These are phyloP conservation scores for Cheilosia scutellata DNA, from an alignment of 2,888 invertebrate genomes.

Conservation along the genomic window DNA sequence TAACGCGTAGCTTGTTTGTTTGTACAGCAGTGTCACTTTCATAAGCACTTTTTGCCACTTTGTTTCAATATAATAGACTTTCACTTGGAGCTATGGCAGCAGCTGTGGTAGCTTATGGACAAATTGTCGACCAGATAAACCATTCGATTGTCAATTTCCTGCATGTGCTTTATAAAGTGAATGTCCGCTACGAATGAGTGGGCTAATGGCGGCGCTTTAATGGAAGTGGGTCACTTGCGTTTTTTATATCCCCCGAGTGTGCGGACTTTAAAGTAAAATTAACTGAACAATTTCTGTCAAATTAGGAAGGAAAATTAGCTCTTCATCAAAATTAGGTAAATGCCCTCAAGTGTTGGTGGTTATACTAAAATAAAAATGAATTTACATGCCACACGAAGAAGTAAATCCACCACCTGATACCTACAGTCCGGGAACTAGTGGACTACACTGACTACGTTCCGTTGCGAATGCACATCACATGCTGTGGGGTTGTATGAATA, in stretches of 20 bases:
- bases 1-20: constrained; percentile 27
- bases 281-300: background rate
- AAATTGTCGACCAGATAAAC: constrained; percentile 42
- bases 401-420: no score
- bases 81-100: constrained; percentile 45
- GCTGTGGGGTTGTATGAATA: no score
- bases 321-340: no score
- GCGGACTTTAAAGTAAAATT: background rate
- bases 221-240: constrained; percentile 31
- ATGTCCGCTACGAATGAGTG: constrained; percentile 33
- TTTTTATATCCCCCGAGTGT: background rate
- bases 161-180: constrained; percentile 38
- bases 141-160: constrained; percentile 52
- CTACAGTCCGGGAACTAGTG: no score
- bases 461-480: no score
- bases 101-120: constrained; percentile 35
- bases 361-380: no score
- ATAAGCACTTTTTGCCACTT: constrained; percentile 56
- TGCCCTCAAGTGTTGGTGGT: no score
- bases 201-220: constrained; percentile 7
- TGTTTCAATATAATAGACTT: constrained; percentile 40
- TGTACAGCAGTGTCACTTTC: constrained; percentile 52
- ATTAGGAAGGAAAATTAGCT: background rate
- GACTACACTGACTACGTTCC: no score
- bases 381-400: no score